Evolutionary conservation across 2,113 vertebrate species (phyloP).

Genomic region (Daboia siamensis): DNA sequence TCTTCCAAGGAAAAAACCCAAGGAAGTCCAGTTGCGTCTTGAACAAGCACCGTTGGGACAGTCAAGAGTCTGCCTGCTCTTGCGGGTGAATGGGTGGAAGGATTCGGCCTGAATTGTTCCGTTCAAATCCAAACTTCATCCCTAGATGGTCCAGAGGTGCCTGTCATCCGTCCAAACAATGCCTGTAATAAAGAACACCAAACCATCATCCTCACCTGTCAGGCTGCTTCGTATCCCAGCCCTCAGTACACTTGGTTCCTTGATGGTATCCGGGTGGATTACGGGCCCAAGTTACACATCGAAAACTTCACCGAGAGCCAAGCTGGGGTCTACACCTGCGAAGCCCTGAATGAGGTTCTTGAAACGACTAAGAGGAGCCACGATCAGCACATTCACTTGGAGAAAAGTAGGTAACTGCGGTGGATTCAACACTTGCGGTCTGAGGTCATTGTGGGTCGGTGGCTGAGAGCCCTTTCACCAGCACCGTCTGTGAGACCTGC

Average conservation of each 20-base stretch:
- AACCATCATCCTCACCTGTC: not conserved
- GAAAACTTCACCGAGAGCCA: no score
- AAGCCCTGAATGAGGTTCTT: not conserved
- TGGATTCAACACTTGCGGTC: not conserved
- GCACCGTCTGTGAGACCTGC: no score
- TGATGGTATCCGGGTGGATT: fast-evolving
- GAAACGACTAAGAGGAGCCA: fast-evolving
- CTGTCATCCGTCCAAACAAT: not conserved
- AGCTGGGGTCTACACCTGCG: not conserved
- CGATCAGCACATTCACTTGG: not conserved
- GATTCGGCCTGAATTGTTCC: not conserved
- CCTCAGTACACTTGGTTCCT: not conserved
- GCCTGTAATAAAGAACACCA: not conserved
- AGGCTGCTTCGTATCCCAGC: not conserved
- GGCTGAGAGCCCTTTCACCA: not conserved
- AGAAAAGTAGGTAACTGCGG: not conserved
- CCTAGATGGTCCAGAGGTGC: not conserved
- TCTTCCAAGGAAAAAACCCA: no score
- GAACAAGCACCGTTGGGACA: no score
- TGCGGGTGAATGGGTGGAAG: not conserved
- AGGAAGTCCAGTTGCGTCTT: no score
- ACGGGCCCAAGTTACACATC: not conserved
- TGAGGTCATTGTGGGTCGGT: not conserved
- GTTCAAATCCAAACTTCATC: not conserved
- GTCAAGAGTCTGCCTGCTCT: not conserved